phyloP scores from a whole-genome alignment of 1,140 invertebrate species.

The Paralvinella palmiformis region DNA sequence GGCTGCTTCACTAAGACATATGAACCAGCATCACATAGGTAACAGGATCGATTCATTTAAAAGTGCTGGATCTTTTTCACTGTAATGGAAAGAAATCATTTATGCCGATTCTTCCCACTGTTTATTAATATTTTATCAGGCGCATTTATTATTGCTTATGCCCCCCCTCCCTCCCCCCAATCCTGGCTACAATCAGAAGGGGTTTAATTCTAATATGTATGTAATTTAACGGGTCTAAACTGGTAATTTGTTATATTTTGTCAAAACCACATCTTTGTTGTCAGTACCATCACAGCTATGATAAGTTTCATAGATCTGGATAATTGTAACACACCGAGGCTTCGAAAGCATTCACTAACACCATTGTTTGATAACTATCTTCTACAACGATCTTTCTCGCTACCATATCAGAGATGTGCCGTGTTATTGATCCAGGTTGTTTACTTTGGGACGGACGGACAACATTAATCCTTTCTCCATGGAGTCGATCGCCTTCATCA shows the following conservation, averaged over 20 bases:
- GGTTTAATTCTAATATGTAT: too few relatives aligned
- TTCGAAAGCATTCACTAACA: background rate
- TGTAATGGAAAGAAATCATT: background rate
- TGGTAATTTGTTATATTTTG: too few relatives aligned
- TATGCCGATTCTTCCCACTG: background rate
- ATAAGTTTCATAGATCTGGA: background rate
- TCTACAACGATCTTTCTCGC: background rate
- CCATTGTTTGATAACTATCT: background rate
- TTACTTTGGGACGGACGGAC: conserved; percentile 8
- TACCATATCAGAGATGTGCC: background rate
- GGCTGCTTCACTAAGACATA: background rate
- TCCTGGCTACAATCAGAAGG: too few relatives aligned
- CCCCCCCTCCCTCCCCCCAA: background rate
- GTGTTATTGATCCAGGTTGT: background rate
- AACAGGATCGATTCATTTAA: background rate
- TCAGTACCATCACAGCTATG: background rate
- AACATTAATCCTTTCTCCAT: conserved; percentile 13
- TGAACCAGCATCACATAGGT: conserved; percentile 5
- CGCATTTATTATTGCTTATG: too few relatives aligned
- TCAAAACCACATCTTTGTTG: background rate
- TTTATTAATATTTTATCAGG: background rate
- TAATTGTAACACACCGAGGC: background rate
- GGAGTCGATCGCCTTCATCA: background rate
- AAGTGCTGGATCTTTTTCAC: background rate
- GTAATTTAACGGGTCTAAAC: too few relatives aligned